Evolutionary conservation across 2,888 invertebrate genomes (phyloP).

Genomic region (Agrilus mali): DNA sequence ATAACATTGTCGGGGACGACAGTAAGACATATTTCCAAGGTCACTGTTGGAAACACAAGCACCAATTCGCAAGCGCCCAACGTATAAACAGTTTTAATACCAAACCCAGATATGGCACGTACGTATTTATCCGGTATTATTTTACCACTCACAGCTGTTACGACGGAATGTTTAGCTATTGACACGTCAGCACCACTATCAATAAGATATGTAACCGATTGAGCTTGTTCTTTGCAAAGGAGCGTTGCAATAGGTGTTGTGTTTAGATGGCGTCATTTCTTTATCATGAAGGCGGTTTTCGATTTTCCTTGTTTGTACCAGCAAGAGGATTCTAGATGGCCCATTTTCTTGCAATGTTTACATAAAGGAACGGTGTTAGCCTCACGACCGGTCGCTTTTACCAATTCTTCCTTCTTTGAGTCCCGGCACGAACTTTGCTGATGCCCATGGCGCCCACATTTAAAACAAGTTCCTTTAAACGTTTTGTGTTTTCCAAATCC

Average conservation of each 20-base stretch:
- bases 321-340: too few relatives aligned
- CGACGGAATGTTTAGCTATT: slow-evolving; percentile 9
- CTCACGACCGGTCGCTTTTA: too few relatives aligned
- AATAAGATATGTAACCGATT: slow-evolving; percentile 10
- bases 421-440: too few relatives aligned
- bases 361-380: too few relatives aligned
- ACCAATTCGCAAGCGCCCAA: slow-evolving; percentile 11
- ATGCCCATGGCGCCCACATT: too few relatives aligned
- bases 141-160: slow-evolving; percentile 5
- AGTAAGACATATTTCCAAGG: slow-evolving; percentile 11
- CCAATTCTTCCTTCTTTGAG: too few relatives aligned
- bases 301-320: too few relatives aligned
- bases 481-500: too few relatives aligned
- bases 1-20: too few relatives aligned
- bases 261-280: background rate
- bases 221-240: slow-evolving; percentile 7
- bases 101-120: slow-evolving; percentile 9
- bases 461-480: too few relatives aligned
- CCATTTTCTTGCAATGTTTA: too few relatives aligned
- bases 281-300: too few relatives aligned
- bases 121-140: slow-evolving; percentile 5
- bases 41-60: slow-evolving; percentile 8
- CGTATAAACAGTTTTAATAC: slow-evolving; percentile 8
- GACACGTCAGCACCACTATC: slow-evolving; percentile 15
- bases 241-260: slow-evolving; percentile 13